These are phyloP conservation scores for Progne subis DNA, from an alignment of 2,113 vertebrate species.

Conservation along the genomic window DNA sequence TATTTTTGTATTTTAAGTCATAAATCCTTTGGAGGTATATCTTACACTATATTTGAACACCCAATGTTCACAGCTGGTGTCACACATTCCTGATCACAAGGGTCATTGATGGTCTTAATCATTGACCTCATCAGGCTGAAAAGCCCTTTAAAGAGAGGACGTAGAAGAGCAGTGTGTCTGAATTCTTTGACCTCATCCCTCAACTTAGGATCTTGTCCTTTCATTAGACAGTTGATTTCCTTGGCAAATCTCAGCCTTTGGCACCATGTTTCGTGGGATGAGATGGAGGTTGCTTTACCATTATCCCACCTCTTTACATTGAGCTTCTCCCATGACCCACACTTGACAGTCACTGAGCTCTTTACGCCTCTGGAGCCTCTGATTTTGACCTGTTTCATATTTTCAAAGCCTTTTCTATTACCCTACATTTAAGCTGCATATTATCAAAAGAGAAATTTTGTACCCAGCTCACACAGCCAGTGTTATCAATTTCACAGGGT, in stretches of 20 bases:
- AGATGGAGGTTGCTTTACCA: neutral
- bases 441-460: accelerated
- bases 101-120: neutral
- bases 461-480: neutral
- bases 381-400: neutral
- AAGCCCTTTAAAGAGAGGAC: neutral
- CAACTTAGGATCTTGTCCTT: neutral
- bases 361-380: neutral
- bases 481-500: too few relatives aligned
- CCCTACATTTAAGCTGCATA: neutral
- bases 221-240: neutral
- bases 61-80: neutral
- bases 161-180: neutral
- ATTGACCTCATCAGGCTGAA: neutral
- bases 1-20: neutral
- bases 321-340: neutral
- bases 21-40: neutral
- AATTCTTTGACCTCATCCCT: neutral
- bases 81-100: accelerated
- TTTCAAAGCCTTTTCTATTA: neutral
- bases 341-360: neutral
- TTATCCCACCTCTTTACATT: neutral
- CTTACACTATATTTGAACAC: neutral
- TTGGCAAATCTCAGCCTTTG: neutral
- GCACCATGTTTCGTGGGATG: neutral